Conservation (phyloP, 2,888 invertebrate genomes). For the Synergus gifuensis region DNA sequence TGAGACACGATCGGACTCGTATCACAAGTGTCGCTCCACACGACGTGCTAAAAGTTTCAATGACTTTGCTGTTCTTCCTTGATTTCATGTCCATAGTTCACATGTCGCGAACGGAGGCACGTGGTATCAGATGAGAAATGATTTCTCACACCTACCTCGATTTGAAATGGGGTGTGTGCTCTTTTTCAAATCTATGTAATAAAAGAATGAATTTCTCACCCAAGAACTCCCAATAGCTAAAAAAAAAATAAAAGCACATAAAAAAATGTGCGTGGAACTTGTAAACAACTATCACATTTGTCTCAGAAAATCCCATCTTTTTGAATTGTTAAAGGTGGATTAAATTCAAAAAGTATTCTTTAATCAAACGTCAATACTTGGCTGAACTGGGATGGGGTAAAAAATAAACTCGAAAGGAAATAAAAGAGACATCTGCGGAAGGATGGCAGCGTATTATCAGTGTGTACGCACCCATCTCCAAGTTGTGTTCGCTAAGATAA, state of each 20-base stretch:
- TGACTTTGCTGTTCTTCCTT: slow-evolving; percentile 21
- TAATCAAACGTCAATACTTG: neutral
- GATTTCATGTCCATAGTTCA: neutral
- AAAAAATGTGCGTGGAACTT: neutral
- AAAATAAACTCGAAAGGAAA: slow-evolving; percentile 20
- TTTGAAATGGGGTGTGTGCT: neutral
- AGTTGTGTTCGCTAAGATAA: neutral
- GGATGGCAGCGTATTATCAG: neutral
- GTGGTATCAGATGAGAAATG: neutral
- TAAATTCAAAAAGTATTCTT: slow-evolving; percentile 8
- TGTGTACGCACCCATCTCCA: neutral
- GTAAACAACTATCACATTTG: neutral
- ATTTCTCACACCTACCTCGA: neutral
- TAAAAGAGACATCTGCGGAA: slow-evolving; percentile 15
- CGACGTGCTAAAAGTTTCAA: slow-evolving; percentile 26
- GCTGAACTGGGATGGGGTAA: neutral
- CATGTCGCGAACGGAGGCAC: neutral
- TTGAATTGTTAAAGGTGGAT: neutral
- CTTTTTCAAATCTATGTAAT: neutral
- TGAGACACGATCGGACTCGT: slow-evolving; percentile 21
- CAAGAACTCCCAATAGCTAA: neutral
- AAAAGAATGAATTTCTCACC: neutral
- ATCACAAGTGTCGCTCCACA: slow-evolving; percentile 4
- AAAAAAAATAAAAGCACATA: no score
- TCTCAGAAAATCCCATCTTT: neutral